A percentile compares a stretch with the other conserved stretches of the same genome.
phyloP scores from a whole-genome alignment of 2,797 vertebrate genomes.

The Poeciliopsis turneri region DNA sequence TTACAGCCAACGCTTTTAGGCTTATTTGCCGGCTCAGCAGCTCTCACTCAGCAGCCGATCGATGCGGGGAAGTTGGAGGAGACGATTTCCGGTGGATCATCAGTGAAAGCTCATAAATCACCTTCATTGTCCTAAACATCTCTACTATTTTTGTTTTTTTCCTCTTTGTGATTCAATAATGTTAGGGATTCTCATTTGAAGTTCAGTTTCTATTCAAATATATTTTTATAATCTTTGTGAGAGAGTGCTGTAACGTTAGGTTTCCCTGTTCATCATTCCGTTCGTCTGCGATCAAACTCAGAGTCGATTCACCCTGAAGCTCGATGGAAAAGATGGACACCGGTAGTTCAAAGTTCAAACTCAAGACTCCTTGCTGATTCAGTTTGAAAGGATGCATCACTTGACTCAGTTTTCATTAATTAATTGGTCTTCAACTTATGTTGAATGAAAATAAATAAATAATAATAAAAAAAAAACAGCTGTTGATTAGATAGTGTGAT shows the following conservation, averaged over 20 bases:
- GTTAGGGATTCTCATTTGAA: background rate
- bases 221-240: constrained; percentile 22
- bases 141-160: background rate
- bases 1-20: constrained; percentile 70
- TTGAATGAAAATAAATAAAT: background rate
- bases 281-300: constrained; percentile 12
- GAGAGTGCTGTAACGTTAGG: background rate
- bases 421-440: background rate
- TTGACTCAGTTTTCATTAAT: background rate
- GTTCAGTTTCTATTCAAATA: constrained; percentile 30
- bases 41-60: constrained; percentile 68
- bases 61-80: constrained; percentile 66
- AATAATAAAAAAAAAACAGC: background rate
- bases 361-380: background rate
- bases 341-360: background rate
- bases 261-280: background rate
- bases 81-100: constrained; percentile 46
- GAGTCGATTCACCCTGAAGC: background rate
- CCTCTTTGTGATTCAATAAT: background rate
- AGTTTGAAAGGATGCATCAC: background rate
- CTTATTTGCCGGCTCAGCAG: constrained; percentile 73
- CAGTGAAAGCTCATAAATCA: constrained; percentile 21
- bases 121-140: constrained; percentile 3
- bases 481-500: background rate
- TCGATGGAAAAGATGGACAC: constrained; percentile 4